Base-by-base conservation (phyloP, 2,113 vertebrate genomes). In the Mystacornis crossleyi region DNA sequence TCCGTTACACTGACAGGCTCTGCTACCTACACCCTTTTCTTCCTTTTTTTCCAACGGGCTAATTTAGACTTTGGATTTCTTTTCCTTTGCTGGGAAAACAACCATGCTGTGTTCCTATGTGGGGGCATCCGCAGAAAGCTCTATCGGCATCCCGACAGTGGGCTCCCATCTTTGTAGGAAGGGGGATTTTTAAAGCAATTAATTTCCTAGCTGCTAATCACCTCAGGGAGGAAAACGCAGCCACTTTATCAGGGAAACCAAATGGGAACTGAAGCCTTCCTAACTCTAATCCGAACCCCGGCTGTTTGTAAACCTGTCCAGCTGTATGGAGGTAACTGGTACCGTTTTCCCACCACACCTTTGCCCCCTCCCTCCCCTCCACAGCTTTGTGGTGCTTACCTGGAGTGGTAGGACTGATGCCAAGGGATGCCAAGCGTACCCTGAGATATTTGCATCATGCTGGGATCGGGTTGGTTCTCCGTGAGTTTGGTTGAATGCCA, bases 381-480 rank as follows among this genome's bases (percentile, higher is more conserved):
- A 10, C 10, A 23, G 33, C 40, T 34, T 31, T 13, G 45, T 1
- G 19, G 31, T 4, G 51, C 98, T 98, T 93, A 99, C 99, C 99
- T 99, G 97, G 98, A 98, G 70, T 99, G 99, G 98, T 98, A 99
- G 97, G 96, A 97, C 86, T 99, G 99, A 78, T 98, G 98, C 99
- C 99, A 99, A 80, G 98, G 98, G 94, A 98, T 97, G 95, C 98
- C 98, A 97, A 99, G 95, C n/a, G 90, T 98, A 86, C 98, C 98
- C 95, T 97, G 99, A 93, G 99, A 99, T 98, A 99, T 98, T 97
- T 99, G 98, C 99, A 99, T 99, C 99, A 99, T 99, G 98, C 98
- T 98, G 97, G 97, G 95, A 95, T 98, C 97, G 14, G 95, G 97
- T 16, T 97, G 98, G 97, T 96, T 96, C 73, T 99, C 99, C 2